Evolutionary conservation across 2,113 vertebrate species (phyloP).

Genomic region (Leiothrix lutea): DNA sequence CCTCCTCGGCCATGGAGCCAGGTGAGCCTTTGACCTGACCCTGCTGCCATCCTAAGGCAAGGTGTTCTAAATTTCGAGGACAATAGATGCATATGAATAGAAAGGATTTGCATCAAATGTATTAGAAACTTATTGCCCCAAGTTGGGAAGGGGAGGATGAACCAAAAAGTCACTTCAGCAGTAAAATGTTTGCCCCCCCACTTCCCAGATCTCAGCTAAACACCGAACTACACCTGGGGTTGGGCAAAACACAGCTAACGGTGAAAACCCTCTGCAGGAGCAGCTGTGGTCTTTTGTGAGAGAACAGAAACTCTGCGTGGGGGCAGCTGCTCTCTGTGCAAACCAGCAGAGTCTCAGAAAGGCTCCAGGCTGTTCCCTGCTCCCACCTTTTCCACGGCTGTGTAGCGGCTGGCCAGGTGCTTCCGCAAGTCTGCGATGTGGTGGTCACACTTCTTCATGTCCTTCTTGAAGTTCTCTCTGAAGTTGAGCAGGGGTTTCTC

Average conservation of each 20-base stretch:
- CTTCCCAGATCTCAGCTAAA: background rate
- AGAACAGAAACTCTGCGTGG: background rate
- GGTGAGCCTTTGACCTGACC: background rate
- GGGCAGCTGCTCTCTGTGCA: background rate
- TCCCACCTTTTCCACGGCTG: slow-evolving; percentile 90
- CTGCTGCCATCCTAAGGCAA: background rate
- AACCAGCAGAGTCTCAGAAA: background rate
- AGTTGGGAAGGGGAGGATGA: background rate
- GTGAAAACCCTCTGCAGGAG: background rate
- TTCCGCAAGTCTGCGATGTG: slow-evolving; percentile 92
- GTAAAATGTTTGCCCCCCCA: fast-evolving
- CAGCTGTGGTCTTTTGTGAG: background rate
- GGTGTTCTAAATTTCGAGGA: background rate
- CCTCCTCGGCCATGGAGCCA: background rate
- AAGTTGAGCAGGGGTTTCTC: slow-evolving; percentile 93
- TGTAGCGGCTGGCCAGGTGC: slow-evolving; percentile 88
- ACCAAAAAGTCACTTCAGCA: background rate
- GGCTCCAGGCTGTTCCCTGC: background rate
- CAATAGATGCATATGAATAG: fast-evolving
- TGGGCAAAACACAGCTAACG: background rate
- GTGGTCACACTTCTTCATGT: slow-evolving; percentile 97
- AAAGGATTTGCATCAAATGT: background rate
- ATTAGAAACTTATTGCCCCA: background rate
- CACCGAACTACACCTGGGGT: fast-evolving
- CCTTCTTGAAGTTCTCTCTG: slow-evolving; percentile 98